These are phyloP conservation scores for Nomada flava DNA, from an alignment of 2,888 invertebrate species.

Conservation along the genomic window DNA sequence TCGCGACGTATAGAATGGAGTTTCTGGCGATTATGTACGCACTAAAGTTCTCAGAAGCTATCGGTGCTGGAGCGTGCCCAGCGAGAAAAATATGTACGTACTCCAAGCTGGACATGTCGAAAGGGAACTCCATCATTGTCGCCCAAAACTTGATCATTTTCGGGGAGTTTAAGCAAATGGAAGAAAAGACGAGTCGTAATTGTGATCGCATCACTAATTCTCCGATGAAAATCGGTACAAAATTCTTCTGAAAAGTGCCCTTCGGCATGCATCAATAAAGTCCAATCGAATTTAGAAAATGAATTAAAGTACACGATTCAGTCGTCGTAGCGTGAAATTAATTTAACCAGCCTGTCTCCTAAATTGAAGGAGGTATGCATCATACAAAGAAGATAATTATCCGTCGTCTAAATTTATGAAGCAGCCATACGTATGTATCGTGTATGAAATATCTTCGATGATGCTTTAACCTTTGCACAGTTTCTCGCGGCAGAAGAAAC, in stretches of 20 bases:
- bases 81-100: constrained; percentile 41
- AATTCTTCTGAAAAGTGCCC: too few relatives aligned
- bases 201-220: too few relatives aligned
- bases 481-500: background rate
- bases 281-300: background rate
- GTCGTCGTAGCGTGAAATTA: background rate
- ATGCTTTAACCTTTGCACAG: background rate
- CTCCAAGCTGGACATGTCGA: constrained; percentile 35
- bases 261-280: background rate
- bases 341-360: background rate
- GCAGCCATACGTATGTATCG: background rate
- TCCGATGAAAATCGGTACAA: too few relatives aligned
- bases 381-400: background rate
- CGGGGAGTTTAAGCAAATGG: too few relatives aligned
- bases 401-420: background rate
- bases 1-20: constrained; percentile 46
- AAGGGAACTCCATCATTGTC: constrained; percentile 11
- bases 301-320: background rate
- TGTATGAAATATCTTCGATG: background rate
- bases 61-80: constrained; percentile 51
- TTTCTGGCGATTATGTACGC: constrained; percentile 45
- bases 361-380: background rate
- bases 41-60: constrained; percentile 55
- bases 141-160: too few relatives aligned
- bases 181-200: background rate